phyloP scores from a whole-genome alignment of 2,888 invertebrate genomes.

The Drosophila falleni region DNA sequence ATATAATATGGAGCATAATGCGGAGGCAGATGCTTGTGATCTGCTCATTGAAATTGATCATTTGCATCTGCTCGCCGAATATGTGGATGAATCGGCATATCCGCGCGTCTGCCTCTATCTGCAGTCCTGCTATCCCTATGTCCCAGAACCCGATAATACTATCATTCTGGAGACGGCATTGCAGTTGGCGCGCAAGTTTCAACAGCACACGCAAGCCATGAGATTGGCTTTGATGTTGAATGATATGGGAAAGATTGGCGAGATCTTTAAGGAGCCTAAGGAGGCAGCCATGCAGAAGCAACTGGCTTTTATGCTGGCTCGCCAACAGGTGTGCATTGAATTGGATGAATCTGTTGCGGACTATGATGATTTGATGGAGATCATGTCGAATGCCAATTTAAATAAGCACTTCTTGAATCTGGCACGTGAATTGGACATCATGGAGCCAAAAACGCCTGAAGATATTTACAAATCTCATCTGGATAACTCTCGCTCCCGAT shows the following conservation, averaged over 20 bases:
- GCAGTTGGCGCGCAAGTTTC: constrained; percentile 94
- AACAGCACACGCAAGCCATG: constrained; percentile 95
- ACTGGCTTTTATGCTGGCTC: constrained; percentile 97
- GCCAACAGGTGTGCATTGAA: constrained; percentile 96
- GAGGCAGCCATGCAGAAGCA: constrained; percentile 95
- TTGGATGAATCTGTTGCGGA: constrained; percentile 88
- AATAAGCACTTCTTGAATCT: constrained; percentile 97
- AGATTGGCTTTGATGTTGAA: constrained; percentile 96
- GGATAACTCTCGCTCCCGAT: constrained; percentile 93
- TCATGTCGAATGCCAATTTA: constrained; percentile 97
- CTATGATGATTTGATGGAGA: constrained; percentile 93
- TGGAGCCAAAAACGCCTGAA: constrained; percentile 99
- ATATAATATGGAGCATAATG: constrained; percentile 98
- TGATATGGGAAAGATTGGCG: constrained; percentile 91
- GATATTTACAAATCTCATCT: constrained; percentile 99
- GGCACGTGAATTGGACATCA: constrained; percentile 98
- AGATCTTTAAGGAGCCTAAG: constrained; percentile 93
- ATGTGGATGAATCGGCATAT: constrained; percentile 95
- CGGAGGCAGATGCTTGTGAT: constrained; percentile 99
- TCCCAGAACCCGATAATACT: constrained; percentile 96
- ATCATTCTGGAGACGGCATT: constrained; percentile 93
- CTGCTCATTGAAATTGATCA: constrained; percentile 98
- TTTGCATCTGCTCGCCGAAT: constrained; percentile 93
- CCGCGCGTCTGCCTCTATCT: constrained; percentile 96
- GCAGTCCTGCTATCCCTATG: constrained; percentile 96